A percentile compares a stretch with the other conserved stretches of the same genome.
These are phyloP conservation scores for Lutjanus erythropterus DNA, from an alignment of 2,113 vertebrate species.

Conservation along the genomic window DNA sequence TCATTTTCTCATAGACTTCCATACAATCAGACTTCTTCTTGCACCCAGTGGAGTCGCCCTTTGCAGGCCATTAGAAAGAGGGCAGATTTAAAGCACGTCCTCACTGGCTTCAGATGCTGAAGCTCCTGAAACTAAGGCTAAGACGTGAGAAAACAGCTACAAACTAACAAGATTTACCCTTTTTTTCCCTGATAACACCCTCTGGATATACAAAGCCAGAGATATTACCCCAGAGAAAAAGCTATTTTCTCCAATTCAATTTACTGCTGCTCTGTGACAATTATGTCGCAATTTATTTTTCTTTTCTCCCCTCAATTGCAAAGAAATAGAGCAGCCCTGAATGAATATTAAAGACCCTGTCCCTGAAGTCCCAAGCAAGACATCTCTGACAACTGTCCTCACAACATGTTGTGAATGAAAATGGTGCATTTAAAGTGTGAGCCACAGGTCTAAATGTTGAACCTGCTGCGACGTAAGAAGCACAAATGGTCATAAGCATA, in stretches of 20 bases:
- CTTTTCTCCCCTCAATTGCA: not conserved
- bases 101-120: no score
- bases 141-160: not conserved
- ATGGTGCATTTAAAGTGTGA: not conserved
- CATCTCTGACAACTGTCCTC: not conserved
- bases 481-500: not conserved
- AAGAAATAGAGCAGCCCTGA: not conserved
- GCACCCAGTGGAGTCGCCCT: no score
- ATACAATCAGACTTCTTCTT: no score
- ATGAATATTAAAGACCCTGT: not conserved
- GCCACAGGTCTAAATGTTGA: not conserved
- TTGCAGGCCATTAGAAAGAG: no score
- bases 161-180: not conserved
- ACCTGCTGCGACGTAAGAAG: not conserved
- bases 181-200: not conserved
- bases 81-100: no score
- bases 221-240: not conserved
- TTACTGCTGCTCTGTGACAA: not conserved
- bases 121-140: no score
- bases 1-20: no score
- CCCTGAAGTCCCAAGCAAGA: not conserved
- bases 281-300: not conserved
- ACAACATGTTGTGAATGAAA: not conserved
- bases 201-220: not conserved
- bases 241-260: not conserved